Base-by-base conservation (phyloP, 2,797 vertebrate species). In the Meriones psammophilus region DNA sequence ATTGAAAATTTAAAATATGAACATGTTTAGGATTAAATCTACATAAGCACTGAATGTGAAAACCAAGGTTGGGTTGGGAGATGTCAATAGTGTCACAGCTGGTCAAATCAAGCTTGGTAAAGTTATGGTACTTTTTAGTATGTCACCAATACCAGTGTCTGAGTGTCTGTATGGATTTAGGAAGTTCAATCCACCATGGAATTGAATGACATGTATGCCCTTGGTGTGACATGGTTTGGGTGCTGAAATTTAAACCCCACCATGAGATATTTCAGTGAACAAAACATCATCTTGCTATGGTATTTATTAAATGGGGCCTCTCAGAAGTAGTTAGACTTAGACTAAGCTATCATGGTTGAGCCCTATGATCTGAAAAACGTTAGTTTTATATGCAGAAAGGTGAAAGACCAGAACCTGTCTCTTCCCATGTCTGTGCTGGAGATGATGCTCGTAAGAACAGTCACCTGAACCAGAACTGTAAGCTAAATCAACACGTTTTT, bases 151-250 rank as follows among this genome's bases (percentile, higher is more conserved):
- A 91, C 22, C 12, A 78, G 4, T 58, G 33, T 58, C 56, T 7
- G 17, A 92, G 58, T 46, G 89, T 93, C 69, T 30, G 6, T 39
- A 66, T 88, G 76, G 68, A 77, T 92, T 96, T 96, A 39, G 78
- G 83, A 94, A 80, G 58, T 64, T 2, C 36, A 60, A 20, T 26
- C 15, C 3, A 18, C 3, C 60, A 7, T 92, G 81, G 80, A 33
- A 94, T 33, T 46, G 71, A 94, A 68, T 87, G 18, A 5, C 81
- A 8, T 88, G 39, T 73, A 30, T n/a, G 10, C 50, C 71, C 94
- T 33, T 88, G 3, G 20, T 46, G 17, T 36, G n/a, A 17, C 58
- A 7, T 42, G 46, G 26, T 77, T 83, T 85, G 17, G 30, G 30
- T 42, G 58, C 54, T 69, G 62, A 78, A 85, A 85, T 68, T 71